Evolutionary conservation across 64 coral and sea anemone species (phyloP).

Genomic region (Stichodactyla mertensii): DNA sequence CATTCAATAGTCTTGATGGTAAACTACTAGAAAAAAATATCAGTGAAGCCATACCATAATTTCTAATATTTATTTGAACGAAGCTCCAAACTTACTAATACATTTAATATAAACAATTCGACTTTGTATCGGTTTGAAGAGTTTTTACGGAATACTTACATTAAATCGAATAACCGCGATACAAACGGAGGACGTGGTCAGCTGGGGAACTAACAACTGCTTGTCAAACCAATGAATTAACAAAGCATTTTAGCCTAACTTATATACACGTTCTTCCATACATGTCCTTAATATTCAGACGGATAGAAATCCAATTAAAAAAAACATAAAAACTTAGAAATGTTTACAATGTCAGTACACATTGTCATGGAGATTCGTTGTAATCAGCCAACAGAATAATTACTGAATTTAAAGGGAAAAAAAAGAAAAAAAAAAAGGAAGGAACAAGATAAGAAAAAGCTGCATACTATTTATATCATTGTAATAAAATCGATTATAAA

Average conservation of each 20-base stretch:
- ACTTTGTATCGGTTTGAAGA: background rate
- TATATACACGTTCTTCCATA: background rate
- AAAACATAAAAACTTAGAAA: background rate
- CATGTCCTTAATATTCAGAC: background rate
- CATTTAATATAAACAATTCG: too few species aligned
- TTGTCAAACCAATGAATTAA: background rate
- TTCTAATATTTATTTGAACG: too few species aligned
- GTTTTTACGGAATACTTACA: background rate
- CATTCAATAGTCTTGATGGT: too few species aligned
- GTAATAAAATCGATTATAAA: background rate
- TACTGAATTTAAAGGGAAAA: background rate
- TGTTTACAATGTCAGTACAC: background rate
- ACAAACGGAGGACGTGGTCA: background rate
- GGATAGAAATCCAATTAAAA: background rate
- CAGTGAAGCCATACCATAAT: too few species aligned
- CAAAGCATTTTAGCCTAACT: background rate
- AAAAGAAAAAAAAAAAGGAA: background rate
- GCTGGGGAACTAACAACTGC: background rate
- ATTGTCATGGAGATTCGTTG: slow-evolving; percentile 7
- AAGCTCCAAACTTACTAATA: too few species aligned
- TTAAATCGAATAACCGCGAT: background rate
- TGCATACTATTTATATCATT: background rate
- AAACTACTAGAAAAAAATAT: too few species aligned
- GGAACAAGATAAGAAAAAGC: background rate
- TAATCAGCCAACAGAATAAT: background rate